These are phyloP conservation scores for Pseudois nayaur DNA, from an alignment of 2,113 vertebrate genomes.

Conservation along the genomic window DNA sequence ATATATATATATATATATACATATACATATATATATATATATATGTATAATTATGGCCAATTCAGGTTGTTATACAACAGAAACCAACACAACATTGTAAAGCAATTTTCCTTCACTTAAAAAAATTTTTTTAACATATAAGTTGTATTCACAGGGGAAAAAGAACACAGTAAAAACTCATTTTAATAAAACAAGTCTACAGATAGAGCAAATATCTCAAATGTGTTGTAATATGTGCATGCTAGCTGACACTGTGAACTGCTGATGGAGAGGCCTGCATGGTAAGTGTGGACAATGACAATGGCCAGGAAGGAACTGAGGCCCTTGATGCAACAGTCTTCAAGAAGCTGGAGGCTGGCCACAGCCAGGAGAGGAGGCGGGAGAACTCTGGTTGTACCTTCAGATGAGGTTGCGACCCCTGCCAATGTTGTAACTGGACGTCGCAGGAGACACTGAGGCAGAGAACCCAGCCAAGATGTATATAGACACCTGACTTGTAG, in stretches of 20 bases:
- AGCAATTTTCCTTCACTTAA: neutral
- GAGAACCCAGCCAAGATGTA: neutral
- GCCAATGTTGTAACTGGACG: accelerated
- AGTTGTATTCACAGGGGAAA: neutral
- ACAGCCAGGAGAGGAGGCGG: neutral
- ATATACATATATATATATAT: accelerated
- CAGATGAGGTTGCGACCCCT: neutral
- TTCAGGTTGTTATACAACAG: accelerated
- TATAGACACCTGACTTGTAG: neutral
- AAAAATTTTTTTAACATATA: neutral
- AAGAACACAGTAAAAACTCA: neutral
- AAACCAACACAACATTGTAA: neutral
- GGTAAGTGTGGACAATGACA: neutral
- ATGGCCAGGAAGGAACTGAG: neutral
- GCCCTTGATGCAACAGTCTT: neutral
- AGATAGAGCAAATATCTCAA: neutral
- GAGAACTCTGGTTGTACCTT: neutral
- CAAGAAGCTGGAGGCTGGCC: neutral
- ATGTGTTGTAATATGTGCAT: neutral
- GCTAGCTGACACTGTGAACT: neutral
- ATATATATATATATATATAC: too few relatives aligned
- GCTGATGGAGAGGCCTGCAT: neutral
- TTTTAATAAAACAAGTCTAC: neutral
- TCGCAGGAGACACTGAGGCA: neutral
- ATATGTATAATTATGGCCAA: neutral